A percentile compares a stretch with the other conserved stretches of the same genome.
These are phyloP conservation scores for Centropyge bicolor DNA, from an alignment of 2,797 vertebrate species.

Conservation along the genomic window DNA sequence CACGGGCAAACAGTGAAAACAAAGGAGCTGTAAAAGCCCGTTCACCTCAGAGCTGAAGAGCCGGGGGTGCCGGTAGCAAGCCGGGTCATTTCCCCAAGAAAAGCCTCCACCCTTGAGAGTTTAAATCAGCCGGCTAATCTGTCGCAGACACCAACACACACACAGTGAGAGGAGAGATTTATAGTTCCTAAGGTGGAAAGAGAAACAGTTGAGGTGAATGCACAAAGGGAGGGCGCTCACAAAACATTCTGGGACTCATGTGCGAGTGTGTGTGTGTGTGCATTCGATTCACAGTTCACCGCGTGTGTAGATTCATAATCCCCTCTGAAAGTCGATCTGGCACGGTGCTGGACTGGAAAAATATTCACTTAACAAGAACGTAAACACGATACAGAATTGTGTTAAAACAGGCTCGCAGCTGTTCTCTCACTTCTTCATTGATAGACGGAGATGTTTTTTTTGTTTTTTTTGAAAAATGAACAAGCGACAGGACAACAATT, in stretches of 20 bases:
- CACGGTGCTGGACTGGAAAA: conserved; percentile 42
- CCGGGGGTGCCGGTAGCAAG: conserved; percentile 46
- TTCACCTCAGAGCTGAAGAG: conserved; percentile 59
- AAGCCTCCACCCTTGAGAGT: conserved; percentile 56
- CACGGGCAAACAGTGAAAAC: conserved; percentile 66
- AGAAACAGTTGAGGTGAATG: conserved; percentile 59
- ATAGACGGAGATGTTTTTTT: background rate
- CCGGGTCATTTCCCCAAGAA: conserved; percentile 70
- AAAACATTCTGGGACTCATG: conserved; percentile 41
- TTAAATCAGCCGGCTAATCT: conserved; percentile 72
- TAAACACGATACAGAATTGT: conserved; percentile 4
- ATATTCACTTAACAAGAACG: conserved; percentile 49
- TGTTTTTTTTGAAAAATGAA: conserved; percentile 7
- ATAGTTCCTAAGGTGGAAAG: conserved; percentile 65
- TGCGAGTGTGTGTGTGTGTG: background rate
- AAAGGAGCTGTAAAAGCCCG: conserved; percentile 64
- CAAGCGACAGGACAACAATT: conserved; percentile 21
- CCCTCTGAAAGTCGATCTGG: conserved; percentile 40
- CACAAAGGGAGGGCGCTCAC: conserved; percentile 39
- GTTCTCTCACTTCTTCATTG: conserved; percentile 12
- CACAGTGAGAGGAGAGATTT: conserved; percentile 64
- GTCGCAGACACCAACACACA: conserved; percentile 55
- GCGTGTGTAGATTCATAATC: conserved; percentile 26
- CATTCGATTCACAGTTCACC: conserved; percentile 10
- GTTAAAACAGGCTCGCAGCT: conserved; percentile 26